Evolutionary conservation across 2,113 vertebrate species (phyloP), one percentile per base, ranked within the genome.

Genomic region (Otus sunia): DNA sequence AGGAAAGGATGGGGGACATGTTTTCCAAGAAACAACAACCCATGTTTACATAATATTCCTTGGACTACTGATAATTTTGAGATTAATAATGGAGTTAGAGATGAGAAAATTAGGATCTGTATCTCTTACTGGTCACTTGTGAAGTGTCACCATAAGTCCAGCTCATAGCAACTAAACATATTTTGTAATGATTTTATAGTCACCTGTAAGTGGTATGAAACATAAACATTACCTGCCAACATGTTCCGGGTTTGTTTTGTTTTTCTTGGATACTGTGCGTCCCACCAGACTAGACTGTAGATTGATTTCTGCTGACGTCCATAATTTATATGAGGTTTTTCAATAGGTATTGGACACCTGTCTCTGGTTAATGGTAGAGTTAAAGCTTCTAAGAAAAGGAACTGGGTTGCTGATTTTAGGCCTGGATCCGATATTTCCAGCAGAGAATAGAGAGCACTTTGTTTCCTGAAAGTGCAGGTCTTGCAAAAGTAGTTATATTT

Each of bases 401-500:
- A 91, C 29, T 66, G 8, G 19, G 55, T 53, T 84, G 76, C 68
- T 85, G 85, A 74, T 89, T 90, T 94, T 91, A 92, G 41, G 11
- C 50, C 68, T 89, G 64, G 60, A 77, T 86, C 26, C 0, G 6
- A 81, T 92, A 63, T 89, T 95, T 96, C 89, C 91, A 92, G 47
- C 68, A 89, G 92, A 79, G 86, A 95, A 86, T 56, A 92, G 47
- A 90, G 68, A 17, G 9, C 77, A 37, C 43, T 88, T 94, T 94
- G 55, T 86, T 86, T 89, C n/a, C 47, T 94, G 37, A 95, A 96
- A 94, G 68, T 94, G 68, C 79, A 94, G 60, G 76, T n/a, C 64
- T 94, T 95, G 79, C 94, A 97, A 74, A 96, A 97, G 73, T 67
- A 90, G 62, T 34, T 86, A 23, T 10, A 94, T 53, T 80, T 55